Evolutionary conservation across 2,888 invertebrate genomes (phyloP).

Genomic region (Theristus sp.): DNA sequence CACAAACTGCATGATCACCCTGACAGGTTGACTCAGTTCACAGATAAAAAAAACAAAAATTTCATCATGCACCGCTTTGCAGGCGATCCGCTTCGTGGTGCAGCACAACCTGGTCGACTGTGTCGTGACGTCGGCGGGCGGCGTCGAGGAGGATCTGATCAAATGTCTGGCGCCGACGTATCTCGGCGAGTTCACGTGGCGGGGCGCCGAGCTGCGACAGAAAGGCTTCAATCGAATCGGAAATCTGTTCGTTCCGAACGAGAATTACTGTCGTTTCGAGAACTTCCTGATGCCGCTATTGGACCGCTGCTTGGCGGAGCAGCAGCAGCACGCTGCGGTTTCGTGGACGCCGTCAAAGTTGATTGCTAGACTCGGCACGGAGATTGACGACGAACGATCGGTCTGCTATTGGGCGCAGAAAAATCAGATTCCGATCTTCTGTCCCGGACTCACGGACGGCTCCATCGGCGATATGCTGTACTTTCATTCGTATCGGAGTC

Average conservation of each 20-base stretch:
- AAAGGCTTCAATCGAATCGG: constrained; percentile 74
- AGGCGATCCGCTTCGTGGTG: constrained; percentile 60
- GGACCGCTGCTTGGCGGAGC: constrained; percentile 71
- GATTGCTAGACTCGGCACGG: constrained; percentile 58
- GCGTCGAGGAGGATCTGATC: constrained; percentile 93
- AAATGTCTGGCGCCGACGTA: constrained; percentile 90
- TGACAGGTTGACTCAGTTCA: no score
- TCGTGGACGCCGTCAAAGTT: constrained; percentile 78
- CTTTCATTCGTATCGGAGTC: constrained; percentile 79
- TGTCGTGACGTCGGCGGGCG: constrained; percentile 89
- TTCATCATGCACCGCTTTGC: neutral
- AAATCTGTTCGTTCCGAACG: constrained; percentile 87
- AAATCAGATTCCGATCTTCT: constrained; percentile 89
- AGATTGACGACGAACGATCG: constrained; percentile 70
- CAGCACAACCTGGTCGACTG: constrained; percentile 61
- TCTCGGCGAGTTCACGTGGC: constrained; percentile 57
- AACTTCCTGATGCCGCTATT: constrained; percentile 88
- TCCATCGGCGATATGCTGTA: constrained; percentile 97
- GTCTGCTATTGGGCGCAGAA: constrained; percentile 39
- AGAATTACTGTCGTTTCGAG: constrained; percentile 86
- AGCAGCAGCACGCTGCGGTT: constrained; percentile 37
- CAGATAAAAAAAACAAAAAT: neutral
- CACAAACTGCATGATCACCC: no score
- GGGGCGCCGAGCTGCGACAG: constrained; percentile 44
- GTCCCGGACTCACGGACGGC: constrained; percentile 93